These are phyloP conservation scores for Cyphomyrus discorhynchus DNA, from an alignment of 2,113 vertebrate species.

Conservation along the genomic window DNA sequence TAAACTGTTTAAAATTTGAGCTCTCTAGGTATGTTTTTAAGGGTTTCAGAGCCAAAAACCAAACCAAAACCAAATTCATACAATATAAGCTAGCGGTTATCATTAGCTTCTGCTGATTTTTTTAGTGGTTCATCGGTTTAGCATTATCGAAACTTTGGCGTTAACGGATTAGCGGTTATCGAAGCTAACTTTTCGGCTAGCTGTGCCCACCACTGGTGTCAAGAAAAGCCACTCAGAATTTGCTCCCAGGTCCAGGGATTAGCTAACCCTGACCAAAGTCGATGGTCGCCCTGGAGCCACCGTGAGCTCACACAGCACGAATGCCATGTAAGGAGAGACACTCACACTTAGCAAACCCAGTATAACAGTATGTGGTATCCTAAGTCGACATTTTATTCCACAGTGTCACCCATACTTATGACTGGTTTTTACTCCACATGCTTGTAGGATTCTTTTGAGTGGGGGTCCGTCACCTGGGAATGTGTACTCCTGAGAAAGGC, in stretches of 20 bases:
- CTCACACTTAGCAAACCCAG: not conserved
- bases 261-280: not conserved
- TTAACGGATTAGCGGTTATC: not conserved
- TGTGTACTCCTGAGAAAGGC: not conserved
- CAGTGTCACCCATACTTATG: not conserved
- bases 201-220: not conserved
- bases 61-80: not conserved
- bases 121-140: not conserved
- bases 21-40: too few relatives aligned
- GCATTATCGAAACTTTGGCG: not conserved
- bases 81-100: not conserved
- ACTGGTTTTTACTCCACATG: not conserved
- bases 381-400: not conserved
- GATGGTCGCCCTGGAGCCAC: not conserved
- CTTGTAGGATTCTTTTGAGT: not conserved
- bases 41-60: not conserved
- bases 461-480: slow-evolving; percentile 1
- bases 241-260: not conserved
- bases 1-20: too few relatives aligned
- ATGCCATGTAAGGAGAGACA: not conserved
- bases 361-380: not conserved
- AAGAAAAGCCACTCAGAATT: not conserved
- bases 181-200: not conserved
- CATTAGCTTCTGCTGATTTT: not conserved
- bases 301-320: not conserved